Percentiles rank a stretch among this genome's conserved stretches.
Conservation (phyloP, 1,140 invertebrate genomes). For the Polypedilum vanderplanki region DNA sequence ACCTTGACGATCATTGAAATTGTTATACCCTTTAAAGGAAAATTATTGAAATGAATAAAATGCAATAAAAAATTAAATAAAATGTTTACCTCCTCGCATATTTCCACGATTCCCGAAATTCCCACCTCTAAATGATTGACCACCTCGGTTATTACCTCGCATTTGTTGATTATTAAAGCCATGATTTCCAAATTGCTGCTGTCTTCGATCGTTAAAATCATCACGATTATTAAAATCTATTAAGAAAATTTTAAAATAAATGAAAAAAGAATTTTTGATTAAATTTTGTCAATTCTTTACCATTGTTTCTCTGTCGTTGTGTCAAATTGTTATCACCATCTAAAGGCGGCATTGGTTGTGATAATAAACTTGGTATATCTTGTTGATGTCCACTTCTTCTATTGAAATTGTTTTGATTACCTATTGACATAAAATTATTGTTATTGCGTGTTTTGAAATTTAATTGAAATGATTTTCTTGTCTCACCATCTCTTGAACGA, state of each 20-base stretch:
- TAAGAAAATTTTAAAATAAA: conserved; percentile 11
- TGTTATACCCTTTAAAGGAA: conserved; percentile 30
- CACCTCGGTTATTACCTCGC: conserved; percentile 29
- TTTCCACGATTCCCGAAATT: conserved; percentile 32
- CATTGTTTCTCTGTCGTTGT: conserved; percentile 35
- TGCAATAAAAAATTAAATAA: conserved; percentile 33
- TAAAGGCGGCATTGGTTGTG: background rate
- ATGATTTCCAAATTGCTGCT: background rate
- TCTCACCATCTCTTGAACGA: conserved; percentile 32
- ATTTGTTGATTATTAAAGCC: conserved; percentile 25
- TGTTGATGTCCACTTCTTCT: conserved; percentile 25
- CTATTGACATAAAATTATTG: conserved; percentile 33
- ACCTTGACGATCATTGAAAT: conserved; percentile 44
- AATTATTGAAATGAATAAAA: conserved; percentile 13
- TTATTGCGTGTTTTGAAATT: conserved; percentile 27
- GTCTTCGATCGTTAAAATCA: conserved; percentile 7
- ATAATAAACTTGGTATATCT: background rate
- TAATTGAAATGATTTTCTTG: background rate
- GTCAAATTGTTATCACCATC: background rate
- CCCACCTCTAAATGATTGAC: background rate
- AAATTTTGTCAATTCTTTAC: background rate
- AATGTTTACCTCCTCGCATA: conserved; percentile 34
- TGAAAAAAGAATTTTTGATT: conserved; percentile 30
- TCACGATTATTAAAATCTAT: background rate
- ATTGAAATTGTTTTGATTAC: background rate